phyloP scores from a whole-genome alignment of 2,113 vertebrate genomes.

The Trochalopteron elliotii region DNA sequence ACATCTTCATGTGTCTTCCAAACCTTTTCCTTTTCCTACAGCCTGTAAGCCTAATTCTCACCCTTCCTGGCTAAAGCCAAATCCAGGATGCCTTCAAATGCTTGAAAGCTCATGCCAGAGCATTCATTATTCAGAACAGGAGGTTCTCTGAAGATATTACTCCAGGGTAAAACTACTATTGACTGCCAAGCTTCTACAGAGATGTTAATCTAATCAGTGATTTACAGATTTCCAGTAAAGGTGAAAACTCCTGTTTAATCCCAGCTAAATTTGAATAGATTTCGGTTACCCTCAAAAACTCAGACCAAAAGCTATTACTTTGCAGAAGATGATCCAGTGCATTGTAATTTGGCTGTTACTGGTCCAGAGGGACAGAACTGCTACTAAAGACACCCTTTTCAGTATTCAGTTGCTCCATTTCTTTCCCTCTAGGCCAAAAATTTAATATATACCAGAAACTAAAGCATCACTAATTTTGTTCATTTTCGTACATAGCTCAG shows the following conservation, averaged over 20 bases:
- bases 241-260: not conserved
- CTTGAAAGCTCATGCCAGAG: not conserved
- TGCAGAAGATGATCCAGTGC: not conserved
- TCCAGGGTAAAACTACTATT: not conserved
- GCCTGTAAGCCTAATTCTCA: not conserved
- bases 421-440: not conserved
- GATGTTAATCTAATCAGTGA: slow-evolving; percentile 22
- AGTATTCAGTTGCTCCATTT: not conserved
- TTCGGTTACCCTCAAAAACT: not conserved
- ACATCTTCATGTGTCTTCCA: not conserved
- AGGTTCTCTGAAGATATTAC: slow-evolving; percentile 1
- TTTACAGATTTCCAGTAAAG: not conserved
- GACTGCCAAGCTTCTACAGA: slow-evolving; percentile 20
- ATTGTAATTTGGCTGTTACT: not conserved
- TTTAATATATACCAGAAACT: not conserved
- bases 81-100: not conserved
- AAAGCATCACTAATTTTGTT: not conserved
- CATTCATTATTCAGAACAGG: not conserved
- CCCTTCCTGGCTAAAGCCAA: not conserved
- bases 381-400: not conserved
- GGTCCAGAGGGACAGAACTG: not conserved
- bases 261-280: not conserved
- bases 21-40: not conserved
- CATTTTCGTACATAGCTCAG: not conserved
- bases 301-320: not conserved